Percentiles rank a stretch among this genome's conserved stretches.
Evolutionary conservation across 2,888 invertebrate species (phyloP).

Genomic region (Cataglyphis rosenhaueri): DNA sequence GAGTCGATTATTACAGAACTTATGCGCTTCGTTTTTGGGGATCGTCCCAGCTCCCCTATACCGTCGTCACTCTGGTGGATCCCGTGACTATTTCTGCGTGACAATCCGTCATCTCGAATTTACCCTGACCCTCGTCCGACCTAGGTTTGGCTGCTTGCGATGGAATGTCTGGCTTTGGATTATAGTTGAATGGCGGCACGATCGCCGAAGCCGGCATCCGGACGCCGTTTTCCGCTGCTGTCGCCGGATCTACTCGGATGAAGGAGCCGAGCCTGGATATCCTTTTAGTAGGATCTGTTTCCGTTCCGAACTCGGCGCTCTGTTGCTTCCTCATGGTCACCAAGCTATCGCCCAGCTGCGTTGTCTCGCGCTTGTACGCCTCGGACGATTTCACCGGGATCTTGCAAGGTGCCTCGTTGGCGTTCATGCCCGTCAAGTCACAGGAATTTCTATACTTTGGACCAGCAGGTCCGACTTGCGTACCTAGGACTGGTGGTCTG

Average conservation of each 20-base stretch:
- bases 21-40: slow-evolving; percentile 19
- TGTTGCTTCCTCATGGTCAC: slow-evolving; percentile 76
- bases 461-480: slow-evolving; percentile 54
- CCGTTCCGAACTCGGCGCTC: slow-evolving; percentile 57
- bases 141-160: slow-evolving; percentile 63
- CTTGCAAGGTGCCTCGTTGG: slow-evolving; percentile 76
- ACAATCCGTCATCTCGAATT: slow-evolving; percentile 76
- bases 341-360: slow-evolving; percentile 65
- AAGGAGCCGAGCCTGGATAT: slow-evolving; percentile 87
- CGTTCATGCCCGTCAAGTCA: slow-evolving; percentile 79
- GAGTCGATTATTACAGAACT: slow-evolving; percentile 64
- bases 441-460: slow-evolving; percentile 80
- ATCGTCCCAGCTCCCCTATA: slow-evolving; percentile 70
- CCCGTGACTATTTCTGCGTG: slow-evolving; percentile 79
- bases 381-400: slow-evolving; percentile 78
- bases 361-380: slow-evolving; percentile 50
- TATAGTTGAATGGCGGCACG: slow-evolving; percentile 86
- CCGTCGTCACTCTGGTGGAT: slow-evolving; percentile 82
- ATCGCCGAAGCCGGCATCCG: slow-evolving; percentile 83
- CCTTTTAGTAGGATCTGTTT: slow-evolving; percentile 83
- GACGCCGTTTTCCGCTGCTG: slow-evolving; percentile 59
- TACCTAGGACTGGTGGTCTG: slow-evolving; percentile 57
- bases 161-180: slow-evolving; percentile 79
- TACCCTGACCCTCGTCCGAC: slow-evolving; percentile 65
- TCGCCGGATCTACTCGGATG: slow-evolving; percentile 84